Evolutionary conservation across 2,888 invertebrate species (phyloP), one percentile per base, ranked within the genome.

Genomic region (Agrotis puta): DNA sequence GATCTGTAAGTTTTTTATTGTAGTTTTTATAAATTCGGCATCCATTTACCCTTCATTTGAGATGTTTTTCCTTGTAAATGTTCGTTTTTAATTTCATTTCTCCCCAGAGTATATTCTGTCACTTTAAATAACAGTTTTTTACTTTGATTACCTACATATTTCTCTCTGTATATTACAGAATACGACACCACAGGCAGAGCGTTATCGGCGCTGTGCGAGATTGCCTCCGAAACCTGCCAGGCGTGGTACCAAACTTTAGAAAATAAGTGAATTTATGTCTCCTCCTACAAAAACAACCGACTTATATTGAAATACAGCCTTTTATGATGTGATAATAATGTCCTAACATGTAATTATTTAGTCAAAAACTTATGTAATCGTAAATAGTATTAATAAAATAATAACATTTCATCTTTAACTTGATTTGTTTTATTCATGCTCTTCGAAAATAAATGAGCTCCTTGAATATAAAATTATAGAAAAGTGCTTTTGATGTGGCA

Each of bases 191-290:
- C 97, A 27, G 97, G 97, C 69, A 97, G 97, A 89, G 97, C 98
- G 2, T 91, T 98, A 64, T 97, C 97, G 9, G 97, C 98, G 18
- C 97, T 98, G 90, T 98, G 98, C 89, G 98, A 98, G 93, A 97
- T 98, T 81, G 98, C 98, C 16, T 97, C 97, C 79, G 98, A 98
- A 90, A 98, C 98, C 7, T 98, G 98, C 91, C 97, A 98, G 88
- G 97, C 98, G 47, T 98, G 98, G 98, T 97, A 98, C 86, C 97
- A 94, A 67, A 77, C 90, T 0, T 33, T 92, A 56, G 95, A 95
- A 81, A 94, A 91, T 72, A 92, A 94, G 77, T 93, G 82, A 89
- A 77, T 22, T 39, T 6, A 3, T 18, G 13, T 11, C 0, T 18
- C 6, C 0, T 2, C 16, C n/a, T 16, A 0, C n/a, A 3, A 1